phyloP scores from a whole-genome alignment of 2,888 invertebrate species.

The Leistus spinibarbis region DNA sequence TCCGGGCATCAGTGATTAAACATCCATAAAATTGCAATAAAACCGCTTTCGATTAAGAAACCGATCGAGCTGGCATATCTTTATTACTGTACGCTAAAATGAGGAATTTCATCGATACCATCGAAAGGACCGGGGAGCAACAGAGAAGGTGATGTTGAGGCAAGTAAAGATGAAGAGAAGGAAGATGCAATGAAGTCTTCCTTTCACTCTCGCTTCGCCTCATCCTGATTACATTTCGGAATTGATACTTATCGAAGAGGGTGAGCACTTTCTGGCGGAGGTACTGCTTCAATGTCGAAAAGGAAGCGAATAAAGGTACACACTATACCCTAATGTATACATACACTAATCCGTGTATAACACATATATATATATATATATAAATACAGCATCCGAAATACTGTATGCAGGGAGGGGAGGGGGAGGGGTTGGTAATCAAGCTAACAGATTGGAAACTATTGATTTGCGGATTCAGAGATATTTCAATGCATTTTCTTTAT shows the following conservation, averaged over 20 bases:
- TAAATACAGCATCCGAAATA: too few species aligned
- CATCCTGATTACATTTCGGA: conserved; percentile 30
- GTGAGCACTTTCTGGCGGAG: neutral
- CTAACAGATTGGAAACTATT: conserved; percentile 36
- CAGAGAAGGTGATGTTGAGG: neutral
- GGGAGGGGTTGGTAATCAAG: too few species aligned
- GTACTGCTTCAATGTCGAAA: neutral
- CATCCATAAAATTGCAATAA: conserved; percentile 10
- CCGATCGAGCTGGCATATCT: neutral
- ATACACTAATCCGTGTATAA: neutral
- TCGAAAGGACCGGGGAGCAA: neutral
- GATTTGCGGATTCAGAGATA: conserved; percentile 22
- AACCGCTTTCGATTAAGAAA: conserved; percentile 10
- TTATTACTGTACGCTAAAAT: neutral
- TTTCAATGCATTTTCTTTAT: neutral
- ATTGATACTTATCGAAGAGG: conserved; percentile 30
- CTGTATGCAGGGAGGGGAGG: too few species aligned
- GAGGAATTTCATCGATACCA: neutral
- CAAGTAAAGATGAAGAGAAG: neutral
- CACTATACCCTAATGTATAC: neutral
- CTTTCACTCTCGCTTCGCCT: conserved; percentile 14
- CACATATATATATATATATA: conserved; percentile 7
- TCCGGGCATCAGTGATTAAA: conserved; percentile 11
- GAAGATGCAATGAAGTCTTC: conserved; percentile 13
- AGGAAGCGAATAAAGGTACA: neutral